Conservation (phyloP, 1,140 invertebrate species). For the Episyrphus balteatus region DNA sequence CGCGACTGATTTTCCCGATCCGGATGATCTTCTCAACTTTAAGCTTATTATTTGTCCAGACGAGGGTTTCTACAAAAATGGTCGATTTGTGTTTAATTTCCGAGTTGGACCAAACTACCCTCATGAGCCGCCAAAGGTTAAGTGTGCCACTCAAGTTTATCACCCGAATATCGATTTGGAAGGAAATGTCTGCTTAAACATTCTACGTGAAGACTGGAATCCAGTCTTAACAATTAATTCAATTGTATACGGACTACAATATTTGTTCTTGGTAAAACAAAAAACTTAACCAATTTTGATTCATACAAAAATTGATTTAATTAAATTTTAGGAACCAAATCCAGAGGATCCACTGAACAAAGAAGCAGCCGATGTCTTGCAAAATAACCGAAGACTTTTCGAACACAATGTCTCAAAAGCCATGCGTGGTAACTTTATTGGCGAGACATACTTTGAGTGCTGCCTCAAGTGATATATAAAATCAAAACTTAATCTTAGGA, state of each 20-base stretch:
- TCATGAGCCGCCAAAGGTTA: constrained; percentile 91
- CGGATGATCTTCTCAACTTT: constrained; percentile 91
- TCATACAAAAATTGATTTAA: constrained; percentile 1
- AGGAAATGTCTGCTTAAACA: constrained; percentile 91
- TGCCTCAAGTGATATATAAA: constrained; percentile 81
- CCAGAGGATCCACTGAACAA: constrained; percentile 97
- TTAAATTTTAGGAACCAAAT: constrained; percentile 77
- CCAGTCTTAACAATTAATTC: constrained; percentile 96
- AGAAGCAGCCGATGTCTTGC: constrained; percentile 95
- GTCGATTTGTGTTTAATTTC: constrained; percentile 93
- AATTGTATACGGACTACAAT: constrained; percentile 95
- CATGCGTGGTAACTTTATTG: constrained; percentile 90
- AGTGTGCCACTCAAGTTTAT: constrained; percentile 88
- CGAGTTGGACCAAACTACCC: constrained; percentile 93
- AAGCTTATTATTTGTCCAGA: constrained; percentile 94
- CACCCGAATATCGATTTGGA: constrained; percentile 93
- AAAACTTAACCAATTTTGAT: neutral
- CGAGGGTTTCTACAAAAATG: constrained; percentile 93
- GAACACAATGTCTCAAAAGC: constrained; percentile 94
- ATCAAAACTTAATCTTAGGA: constrained; percentile 34
- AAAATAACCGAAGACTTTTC: constrained; percentile 86
- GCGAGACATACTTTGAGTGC: constrained; percentile 84
- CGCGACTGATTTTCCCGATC: constrained; percentile 89
- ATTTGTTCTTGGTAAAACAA: constrained; percentile 77
- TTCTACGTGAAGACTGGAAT: constrained; percentile 97